These are phyloP conservation scores for Melanerpes aurifrons DNA, from an alignment of 2,113 vertebrate genomes.

Conservation along the genomic window DNA sequence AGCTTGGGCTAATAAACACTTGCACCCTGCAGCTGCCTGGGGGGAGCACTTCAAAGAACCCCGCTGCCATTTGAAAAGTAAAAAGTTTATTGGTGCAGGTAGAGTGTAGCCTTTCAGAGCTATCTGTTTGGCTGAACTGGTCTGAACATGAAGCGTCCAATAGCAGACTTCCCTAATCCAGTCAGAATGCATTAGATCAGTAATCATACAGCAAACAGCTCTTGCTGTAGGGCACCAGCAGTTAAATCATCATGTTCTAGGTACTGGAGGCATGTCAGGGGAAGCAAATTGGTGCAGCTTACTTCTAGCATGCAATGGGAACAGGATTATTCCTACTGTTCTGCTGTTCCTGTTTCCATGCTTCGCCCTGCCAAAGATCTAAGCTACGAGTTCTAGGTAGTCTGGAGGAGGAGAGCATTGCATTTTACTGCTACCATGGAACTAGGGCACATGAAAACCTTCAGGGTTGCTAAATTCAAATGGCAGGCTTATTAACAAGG, in stretches of 20 bases:
- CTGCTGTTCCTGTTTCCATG: neutral
- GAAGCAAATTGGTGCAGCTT: neutral
- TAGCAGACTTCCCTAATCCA: neutral
- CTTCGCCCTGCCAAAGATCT: neutral
- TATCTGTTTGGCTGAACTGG: slow-evolving; percentile 28
- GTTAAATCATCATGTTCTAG: neutral
- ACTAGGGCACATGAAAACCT: neutral
- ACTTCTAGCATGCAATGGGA: neutral
- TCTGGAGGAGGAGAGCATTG: neutral
- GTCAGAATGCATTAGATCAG: neutral
- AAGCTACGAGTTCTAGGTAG: neutral
- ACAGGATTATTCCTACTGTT: neutral
- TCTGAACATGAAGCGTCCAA: neutral
- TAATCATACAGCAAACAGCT: neutral
- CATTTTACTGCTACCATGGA: neutral
- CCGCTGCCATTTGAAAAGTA: slow-evolving; percentile 60
- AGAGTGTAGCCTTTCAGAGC: slow-evolving; percentile 37
- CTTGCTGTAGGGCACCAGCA: neutral
- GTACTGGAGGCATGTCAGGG: neutral
- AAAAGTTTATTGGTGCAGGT: slow-evolving; percentile 67
- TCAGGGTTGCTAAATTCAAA: neutral
- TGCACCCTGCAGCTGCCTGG: slow-evolving; percentile 65
- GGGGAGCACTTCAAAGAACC: slow-evolving; percentile 73
- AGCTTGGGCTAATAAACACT: slow-evolving; percentile 69
- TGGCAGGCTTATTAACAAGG: neutral